Conservation (phyloP, 37 sponge, comb jelly and placozoan genomes). For the Mnemiopsis leidyi region DNA sequence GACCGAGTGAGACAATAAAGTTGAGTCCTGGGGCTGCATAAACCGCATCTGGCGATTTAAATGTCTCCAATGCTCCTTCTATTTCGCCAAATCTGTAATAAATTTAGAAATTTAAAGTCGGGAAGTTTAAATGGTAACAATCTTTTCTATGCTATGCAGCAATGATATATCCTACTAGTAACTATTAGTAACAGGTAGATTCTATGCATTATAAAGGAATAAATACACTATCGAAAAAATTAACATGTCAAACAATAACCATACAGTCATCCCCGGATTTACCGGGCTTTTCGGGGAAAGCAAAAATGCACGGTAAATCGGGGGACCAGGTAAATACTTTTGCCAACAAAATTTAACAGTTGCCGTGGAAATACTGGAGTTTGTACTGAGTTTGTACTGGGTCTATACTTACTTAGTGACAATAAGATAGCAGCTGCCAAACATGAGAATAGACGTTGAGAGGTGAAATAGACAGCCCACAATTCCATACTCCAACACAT, state of each 20-base stretch:
- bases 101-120: too few relatives aligned
- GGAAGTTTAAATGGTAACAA: too few relatives aligned
- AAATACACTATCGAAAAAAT: neutral
- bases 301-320: too few relatives aligned
- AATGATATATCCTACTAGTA: neutral
- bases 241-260: too few relatives aligned
- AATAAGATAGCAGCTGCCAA: slow-evolving; percentile 24
- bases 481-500: slow-evolving; percentile 15
- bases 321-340: too few relatives aligned
- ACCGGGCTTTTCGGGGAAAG: too few relatives aligned
- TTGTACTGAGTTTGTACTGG: neutral
- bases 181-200: neutral
- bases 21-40: slow-evolving; percentile 32
- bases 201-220: neutral
- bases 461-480: slow-evolving; percentile 14
- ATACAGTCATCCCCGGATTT: too few relatives aligned
- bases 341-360: too few relatives aligned
- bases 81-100: slow-evolving; percentile 52
- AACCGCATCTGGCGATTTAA: neutral
- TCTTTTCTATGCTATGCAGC: too few relatives aligned
- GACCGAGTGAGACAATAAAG: slow-evolving; percentile 26
- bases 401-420: neutral
- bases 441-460: neutral
- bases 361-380: too few relatives aligned
- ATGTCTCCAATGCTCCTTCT: slow-evolving; percentile 28